phyloP scores from a whole-genome alignment of 2,113 vertebrate genomes.

The Illadopsis cleaveri region DNA sequence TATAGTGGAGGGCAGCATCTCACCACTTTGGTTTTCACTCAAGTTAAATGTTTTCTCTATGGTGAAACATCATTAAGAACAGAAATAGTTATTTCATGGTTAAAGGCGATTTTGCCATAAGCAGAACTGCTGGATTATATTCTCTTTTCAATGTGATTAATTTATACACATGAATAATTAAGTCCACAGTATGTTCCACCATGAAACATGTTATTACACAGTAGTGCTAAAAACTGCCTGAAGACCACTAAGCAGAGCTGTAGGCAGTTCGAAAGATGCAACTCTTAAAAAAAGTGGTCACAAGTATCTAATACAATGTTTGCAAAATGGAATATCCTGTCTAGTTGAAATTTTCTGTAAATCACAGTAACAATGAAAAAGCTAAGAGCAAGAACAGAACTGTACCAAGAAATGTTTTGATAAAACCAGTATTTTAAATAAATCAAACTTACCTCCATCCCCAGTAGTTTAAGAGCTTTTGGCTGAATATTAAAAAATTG shows the following conservation, averaged over 20 bases:
- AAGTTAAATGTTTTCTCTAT: neutral
- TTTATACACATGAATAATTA: neutral
- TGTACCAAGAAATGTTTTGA: neutral
- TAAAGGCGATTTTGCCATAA: neutral
- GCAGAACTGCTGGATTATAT: neutral
- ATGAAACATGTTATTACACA: neutral
- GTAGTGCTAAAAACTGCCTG: neutral
- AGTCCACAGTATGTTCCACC: neutral
- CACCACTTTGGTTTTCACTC: neutral
- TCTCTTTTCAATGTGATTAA: neutral
- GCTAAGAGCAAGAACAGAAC: neutral
- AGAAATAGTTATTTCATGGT: neutral
- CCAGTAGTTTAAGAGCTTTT: conserved; percentile 95
- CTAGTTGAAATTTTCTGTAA: neutral
- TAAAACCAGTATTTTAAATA: neutral
- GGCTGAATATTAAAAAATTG: conserved; percentile 77
- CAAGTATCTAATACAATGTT: neutral
- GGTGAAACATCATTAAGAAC: neutral
- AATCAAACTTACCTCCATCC: conserved; percentile 89
- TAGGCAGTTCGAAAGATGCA: neutral
- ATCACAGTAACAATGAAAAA: neutral
- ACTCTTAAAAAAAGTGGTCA: neutral
- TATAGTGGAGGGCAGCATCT: neutral
- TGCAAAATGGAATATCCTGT: neutral
- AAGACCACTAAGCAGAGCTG: neutral